A percentile compares a stretch with the other conserved stretches of the same genome.
Conservation (phyloP, 2,113 vertebrate genomes). For the Nymphicus hollandicus region DNA sequence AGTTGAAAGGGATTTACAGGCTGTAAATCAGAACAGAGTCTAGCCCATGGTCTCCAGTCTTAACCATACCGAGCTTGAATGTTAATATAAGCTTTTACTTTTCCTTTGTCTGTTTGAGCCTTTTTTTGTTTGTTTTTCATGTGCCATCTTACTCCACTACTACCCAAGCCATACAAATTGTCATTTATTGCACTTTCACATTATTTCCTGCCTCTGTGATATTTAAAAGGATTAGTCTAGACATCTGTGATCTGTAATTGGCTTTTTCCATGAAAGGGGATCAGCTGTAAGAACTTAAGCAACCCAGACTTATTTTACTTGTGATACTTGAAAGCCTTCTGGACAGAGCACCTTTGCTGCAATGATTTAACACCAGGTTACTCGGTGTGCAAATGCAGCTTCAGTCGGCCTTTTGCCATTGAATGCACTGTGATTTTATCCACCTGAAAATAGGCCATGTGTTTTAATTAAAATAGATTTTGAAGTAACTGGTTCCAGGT, state of each 20-base stretch:
- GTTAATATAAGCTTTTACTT: constrained; percentile 46
- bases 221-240: constrained; percentile 68
- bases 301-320: constrained; percentile 67
- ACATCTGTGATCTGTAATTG: constrained; percentile 70
- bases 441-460: constrained; percentile 25
- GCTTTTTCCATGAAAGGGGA: constrained; percentile 62
- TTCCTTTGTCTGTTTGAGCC: constrained; percentile 1
- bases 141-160: neutral
- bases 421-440: constrained; percentile 46
- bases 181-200: constrained; percentile 58
- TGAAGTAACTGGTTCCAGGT: constrained; percentile 21
- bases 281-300: constrained; percentile 68
- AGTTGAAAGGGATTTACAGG: constrained; percentile 46
- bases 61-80: neutral
- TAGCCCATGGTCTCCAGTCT: neutral
- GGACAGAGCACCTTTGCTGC: constrained; percentile 52
- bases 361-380: constrained; percentile 27
- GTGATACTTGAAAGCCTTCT: constrained; percentile 55
- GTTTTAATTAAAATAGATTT: constrained; percentile 54
- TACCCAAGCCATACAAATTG: constrained; percentile 43
- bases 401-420: constrained; percentile 10
- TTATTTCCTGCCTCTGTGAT: constrained; percentile 67
- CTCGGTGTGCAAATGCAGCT: neutral
- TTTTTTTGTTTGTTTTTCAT: constrained; percentile 62
- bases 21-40: constrained; percentile 43